phyloP scores from a whole-genome alignment of 1,140 invertebrate species.

The Pseudachorutes palmiensis region DNA sequence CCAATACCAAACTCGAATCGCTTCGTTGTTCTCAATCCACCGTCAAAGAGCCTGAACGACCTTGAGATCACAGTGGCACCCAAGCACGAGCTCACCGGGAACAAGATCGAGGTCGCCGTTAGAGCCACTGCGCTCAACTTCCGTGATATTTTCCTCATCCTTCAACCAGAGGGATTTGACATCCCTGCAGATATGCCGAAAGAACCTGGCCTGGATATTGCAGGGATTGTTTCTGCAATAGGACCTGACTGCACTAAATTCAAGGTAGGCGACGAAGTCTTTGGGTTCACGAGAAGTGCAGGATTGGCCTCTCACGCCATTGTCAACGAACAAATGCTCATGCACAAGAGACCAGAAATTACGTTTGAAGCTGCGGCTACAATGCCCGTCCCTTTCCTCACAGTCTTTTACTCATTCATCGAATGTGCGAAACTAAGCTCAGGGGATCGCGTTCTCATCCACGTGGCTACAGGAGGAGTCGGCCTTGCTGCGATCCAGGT shows the following conservation, averaged over 20 bases:
- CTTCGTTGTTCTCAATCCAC: background rate
- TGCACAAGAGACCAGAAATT: conserved; percentile 4
- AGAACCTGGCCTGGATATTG: conserved; percentile 18
- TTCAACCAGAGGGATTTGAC: conserved; percentile 13
- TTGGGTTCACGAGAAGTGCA: conserved; percentile 10
- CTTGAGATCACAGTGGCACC: background rate
- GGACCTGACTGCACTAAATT: conserved; percentile 12
- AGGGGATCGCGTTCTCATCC: conserved; percentile 51
- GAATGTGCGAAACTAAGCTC: conserved; percentile 38
- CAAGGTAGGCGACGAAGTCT: conserved; percentile 18
- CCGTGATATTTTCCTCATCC: conserved; percentile 13
- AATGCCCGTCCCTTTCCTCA: conserved; percentile 18
- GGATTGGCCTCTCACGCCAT: conserved; percentile 20
- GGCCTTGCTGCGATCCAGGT: conserved; percentile 54
- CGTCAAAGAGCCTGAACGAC: background rate
- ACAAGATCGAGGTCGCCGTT: conserved; percentile 11
- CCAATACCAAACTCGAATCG: background rate
- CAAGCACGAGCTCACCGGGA: background rate
- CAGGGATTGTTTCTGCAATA: conserved; percentile 6
- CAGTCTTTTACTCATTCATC: conserved; percentile 18
- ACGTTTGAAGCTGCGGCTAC: conserved; percentile 19
- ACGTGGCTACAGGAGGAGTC: conserved; percentile 57
- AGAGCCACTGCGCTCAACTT: conserved; percentile 19
- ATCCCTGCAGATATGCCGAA: background rate
- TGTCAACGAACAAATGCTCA: background rate